Base-by-base conservation (phyloP, 2,888 invertebrate genomes). In the Meliscaeva auricollis region DNA sequence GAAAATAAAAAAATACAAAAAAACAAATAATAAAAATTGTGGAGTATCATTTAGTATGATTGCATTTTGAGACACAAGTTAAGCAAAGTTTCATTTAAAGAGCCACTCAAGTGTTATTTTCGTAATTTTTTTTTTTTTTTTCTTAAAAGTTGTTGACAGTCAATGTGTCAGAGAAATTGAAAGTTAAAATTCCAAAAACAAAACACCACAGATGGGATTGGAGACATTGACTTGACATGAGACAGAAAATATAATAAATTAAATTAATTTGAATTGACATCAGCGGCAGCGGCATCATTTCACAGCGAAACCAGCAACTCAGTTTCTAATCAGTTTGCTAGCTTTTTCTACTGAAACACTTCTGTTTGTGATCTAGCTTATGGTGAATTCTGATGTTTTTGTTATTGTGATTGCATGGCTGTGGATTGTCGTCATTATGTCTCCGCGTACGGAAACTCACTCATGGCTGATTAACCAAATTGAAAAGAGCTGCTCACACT, bases 401-500 rank as follows among this genome's bases (percentile, higher is more conserved):
- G 20, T 50, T 35, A 35, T 46, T 56, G 17, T 35, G 9, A 32
- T 15, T 46, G 64, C 17, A n/a, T n/a, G n/a, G n/a, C 30, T 46
- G 46, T 26, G 26, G 4, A 17, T 2, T 50, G 66, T 3, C n/a
- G 66, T 50, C 66, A 66, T 66, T 66, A 35, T 66, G 66, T 66
- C 48, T 66, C 66, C n/a, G 48, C 35, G 48, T 66, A 66, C 66
- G 66, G 66, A 64, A 75, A 75, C 56, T 68, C 66, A 66, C 74
- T 79, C 83, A 75, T 58, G 79, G 79, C 44, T 84, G 83, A 84
- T 84, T 84, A 84, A 79, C 69, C 58, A 79, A 84, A 84, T 84
- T 84, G 79, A 84, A 84, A 79, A 79, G 83, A 83, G 48, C 83
- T 74, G 52, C 83, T 74, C 74, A 70, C 74, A 78, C 30, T 58